Percentiles rank a stretch among this genome's conserved stretches.
phyloP scores from a whole-genome alignment of 2,888 invertebrate genomes.

The Drosophila yooni region DNA sequence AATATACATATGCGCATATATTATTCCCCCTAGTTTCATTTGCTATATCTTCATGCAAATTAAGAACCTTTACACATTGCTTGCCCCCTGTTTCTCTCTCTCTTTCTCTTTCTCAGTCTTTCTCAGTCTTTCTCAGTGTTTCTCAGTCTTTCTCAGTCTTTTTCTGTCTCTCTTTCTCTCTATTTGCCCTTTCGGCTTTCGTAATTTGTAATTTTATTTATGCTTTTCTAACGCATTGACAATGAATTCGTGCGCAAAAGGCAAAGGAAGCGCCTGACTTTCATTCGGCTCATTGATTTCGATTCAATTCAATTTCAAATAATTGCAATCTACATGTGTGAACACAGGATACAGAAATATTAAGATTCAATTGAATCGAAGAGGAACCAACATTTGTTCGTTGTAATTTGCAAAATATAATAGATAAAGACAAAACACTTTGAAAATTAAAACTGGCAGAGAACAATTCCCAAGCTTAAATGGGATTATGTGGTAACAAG shows the following conservation, averaged over 20 bases:
- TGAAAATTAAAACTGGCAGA: background rate
- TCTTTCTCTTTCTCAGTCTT: background rate
- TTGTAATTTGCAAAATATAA: background rate
- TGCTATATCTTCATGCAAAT: conserved; percentile 35
- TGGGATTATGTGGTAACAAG: background rate
- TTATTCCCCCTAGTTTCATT: conserved; percentile 1
- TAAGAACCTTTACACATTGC: conserved; percentile 11
- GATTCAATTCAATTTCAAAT: conserved; percentile 70
- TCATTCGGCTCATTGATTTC: conserved; percentile 65
- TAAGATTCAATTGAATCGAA: conserved; percentile 13
- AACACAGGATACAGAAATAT: conserved; percentile 8
- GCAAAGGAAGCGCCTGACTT: conserved; percentile 35
- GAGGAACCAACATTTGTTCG: background rate
- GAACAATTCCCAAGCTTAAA: background rate
- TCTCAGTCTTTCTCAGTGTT: background rate
- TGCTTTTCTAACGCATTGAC: conserved; percentile 40
- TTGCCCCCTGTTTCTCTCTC: no score
- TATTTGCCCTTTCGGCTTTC: conserved; percentile 10
- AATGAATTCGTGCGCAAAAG: conserved; percentile 51
- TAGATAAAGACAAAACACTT: background rate
- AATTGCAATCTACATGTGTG: conserved; percentile 58
- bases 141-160: background rate
- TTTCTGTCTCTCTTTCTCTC: background rate
- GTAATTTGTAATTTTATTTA: conserved; percentile 51
- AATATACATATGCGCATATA: conserved; percentile 1